Conservation (phyloP, 2,888 invertebrate species). For the Tipula vernalis region DNA sequence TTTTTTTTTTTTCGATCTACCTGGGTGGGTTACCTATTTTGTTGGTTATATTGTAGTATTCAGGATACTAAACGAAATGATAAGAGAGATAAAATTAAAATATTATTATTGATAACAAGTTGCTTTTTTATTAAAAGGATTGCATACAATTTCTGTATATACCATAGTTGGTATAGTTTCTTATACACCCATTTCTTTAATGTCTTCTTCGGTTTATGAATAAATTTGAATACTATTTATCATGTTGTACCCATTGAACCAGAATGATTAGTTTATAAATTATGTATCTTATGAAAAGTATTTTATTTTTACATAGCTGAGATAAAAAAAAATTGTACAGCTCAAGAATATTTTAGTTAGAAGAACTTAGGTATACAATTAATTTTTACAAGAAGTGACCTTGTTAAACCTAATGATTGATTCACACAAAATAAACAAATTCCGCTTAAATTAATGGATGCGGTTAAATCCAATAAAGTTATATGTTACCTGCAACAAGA, state of each 20-base stretch:
- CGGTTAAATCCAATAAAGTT: too few species aligned
- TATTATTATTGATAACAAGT: slow-evolving; percentile 4
- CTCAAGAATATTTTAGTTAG: neutral
- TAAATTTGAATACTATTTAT: neutral
- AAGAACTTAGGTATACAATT: too few species aligned
- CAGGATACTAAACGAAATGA: neutral
- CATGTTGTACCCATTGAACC: neutral
- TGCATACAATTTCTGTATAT: neutral
- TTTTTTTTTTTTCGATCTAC: neutral
- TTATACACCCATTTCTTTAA: neutral
- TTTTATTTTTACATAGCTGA: neutral
- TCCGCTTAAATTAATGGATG: too few species aligned
- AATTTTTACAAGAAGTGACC: too few species aligned
- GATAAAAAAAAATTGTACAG: neutral
- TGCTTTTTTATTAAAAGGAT: neutral
- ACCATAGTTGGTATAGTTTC: neutral
- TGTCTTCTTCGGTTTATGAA: neutral
- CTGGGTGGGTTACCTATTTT: neutral
- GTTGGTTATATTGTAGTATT: neutral
- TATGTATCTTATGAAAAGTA: neutral
- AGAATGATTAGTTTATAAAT: neutral
- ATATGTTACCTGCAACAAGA: too few species aligned
- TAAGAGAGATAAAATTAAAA: neutral
- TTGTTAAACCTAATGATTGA: too few species aligned
- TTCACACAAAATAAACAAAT: too few species aligned